Conservation (phyloP, 2,888 invertebrate genomes). For the Eristalis tenax region DNA sequence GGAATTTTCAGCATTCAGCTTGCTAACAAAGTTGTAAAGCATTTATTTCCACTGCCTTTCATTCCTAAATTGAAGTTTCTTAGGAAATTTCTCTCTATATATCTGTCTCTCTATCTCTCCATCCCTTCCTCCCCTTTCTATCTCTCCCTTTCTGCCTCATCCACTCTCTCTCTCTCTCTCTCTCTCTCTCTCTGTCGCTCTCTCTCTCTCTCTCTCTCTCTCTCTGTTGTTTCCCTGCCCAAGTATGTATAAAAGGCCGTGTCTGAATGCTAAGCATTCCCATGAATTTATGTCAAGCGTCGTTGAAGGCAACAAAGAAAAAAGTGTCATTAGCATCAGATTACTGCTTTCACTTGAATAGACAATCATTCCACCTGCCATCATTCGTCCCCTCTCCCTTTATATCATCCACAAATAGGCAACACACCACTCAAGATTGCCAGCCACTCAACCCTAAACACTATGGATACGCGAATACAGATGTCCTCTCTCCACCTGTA, state of each 20-base stretch:
- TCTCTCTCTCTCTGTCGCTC: no score
- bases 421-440: background rate
- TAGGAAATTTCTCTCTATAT: no score
- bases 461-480: background rate
- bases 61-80: no score
- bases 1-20: no score
- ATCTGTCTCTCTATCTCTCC: no score
- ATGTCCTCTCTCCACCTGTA: background rate
- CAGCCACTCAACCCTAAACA: background rate
- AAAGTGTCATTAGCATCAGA: constrained; percentile 11
- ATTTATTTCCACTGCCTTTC: no score
- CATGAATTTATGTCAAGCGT: background rate
- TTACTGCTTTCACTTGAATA: constrained; percentile 13
- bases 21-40: no score
- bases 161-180: no score
- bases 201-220: no score
- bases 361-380: background rate
- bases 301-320: background rate
- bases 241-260: background rate
- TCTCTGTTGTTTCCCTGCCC: background rate
- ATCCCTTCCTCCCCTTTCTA: no score
- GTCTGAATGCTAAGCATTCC: background rate
- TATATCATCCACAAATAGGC: background rate
- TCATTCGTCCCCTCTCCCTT: background rate
- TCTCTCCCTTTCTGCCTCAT: no score